Conservation (phyloP, 2,888 invertebrate genomes). For the Pelosia muscerda region DNA sequence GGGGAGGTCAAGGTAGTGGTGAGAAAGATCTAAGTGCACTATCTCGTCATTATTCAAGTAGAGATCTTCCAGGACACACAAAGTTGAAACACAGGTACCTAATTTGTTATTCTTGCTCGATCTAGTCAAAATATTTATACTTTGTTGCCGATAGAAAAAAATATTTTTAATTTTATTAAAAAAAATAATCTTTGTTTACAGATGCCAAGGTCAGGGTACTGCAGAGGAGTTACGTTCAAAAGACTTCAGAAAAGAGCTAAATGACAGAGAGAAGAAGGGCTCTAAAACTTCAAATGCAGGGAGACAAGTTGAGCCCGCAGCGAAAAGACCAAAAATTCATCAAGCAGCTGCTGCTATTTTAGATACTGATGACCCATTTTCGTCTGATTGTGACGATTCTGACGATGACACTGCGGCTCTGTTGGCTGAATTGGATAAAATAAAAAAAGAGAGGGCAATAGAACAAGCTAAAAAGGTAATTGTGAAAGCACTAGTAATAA, state of each 20-base stretch:
- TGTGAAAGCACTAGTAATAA: too few species aligned
- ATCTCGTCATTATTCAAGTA: slow-evolving; percentile 98
- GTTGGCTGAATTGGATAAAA: slow-evolving; percentile 97
- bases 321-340: slow-evolving; percentile 91
- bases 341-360: slow-evolving; percentile 95
- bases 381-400: slow-evolving; percentile 93
- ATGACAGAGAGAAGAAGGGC: slow-evolving; percentile 94
- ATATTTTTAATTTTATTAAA: background rate
- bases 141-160: too few species aligned
- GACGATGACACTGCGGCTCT: slow-evolving; percentile 97
- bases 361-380: slow-evolving; percentile 98
- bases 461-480: slow-evolving; percentile 89
- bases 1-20: slow-evolving; percentile 97
- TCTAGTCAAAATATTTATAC: background rate
- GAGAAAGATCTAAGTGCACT: slow-evolving; percentile 99
- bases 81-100: slow-evolving; percentile 99
- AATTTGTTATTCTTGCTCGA: slow-evolving; percentile 38
- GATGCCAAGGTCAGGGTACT: slow-evolving; percentile 98
- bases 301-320: slow-evolving; percentile 74
- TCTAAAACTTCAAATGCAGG: slow-evolving; percentile 71
- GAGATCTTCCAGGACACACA: slow-evolving; percentile 98
- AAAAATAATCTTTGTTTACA: slow-evolving; percentile 63
- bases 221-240: slow-evolving; percentile 95
- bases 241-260: slow-evolving; percentile 96
- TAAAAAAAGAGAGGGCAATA: slow-evolving; percentile 97